Base-by-base conservation (phyloP, 2,888 invertebrate species). In the Phanerotoma sp. region DNA sequence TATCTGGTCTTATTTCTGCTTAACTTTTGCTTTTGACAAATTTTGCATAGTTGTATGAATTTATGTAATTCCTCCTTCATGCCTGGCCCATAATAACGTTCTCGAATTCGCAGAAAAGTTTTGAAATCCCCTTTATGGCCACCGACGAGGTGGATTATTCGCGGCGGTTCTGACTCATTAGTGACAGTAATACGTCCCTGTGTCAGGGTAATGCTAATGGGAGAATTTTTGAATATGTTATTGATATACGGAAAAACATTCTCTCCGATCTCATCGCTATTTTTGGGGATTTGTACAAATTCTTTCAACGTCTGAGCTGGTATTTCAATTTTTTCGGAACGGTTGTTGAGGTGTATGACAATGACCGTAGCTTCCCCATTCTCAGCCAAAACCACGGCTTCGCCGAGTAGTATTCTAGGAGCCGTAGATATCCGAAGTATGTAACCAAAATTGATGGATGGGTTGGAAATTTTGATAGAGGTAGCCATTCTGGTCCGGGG, bases 51-150 rank as follows among this genome's bases (percentile, higher is more conserved):
- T 3, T 21, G 15, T 1, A 65, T 51, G 28, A 22, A 65, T 15
- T 60, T 47, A 11, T 54, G 46, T 2, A 66, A 38, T 7, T 60
- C 50, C 1, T 49, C n/a, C 3, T 33, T 51, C 45, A 66, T 54
- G 1, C 49, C 52, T 4, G 53, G 55, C 64, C 66, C 64, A 18
- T 53, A 56, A 21, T 54, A 63, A 2, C 35, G 15, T 37, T 58
- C 41, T 0, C 57, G 18, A 13, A 66, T 55, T 21, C 57, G 32
- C 5, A 50, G 32, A 11, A 48, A 57, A 0, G 65, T 66, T 28
- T 61, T 60, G 5, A 55, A 50, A 0, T 61, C 47, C 1, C 66
- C 65, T 33, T 57, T 61, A 33, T 68, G 67, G 2, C 65, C 62
- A 4, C 60, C 58, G 6, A 58, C 33, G 4, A 53, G 20, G 6